phyloP scores from a whole-genome alignment of 2,888 invertebrate species.

The Mystacides longicornis region DNA sequence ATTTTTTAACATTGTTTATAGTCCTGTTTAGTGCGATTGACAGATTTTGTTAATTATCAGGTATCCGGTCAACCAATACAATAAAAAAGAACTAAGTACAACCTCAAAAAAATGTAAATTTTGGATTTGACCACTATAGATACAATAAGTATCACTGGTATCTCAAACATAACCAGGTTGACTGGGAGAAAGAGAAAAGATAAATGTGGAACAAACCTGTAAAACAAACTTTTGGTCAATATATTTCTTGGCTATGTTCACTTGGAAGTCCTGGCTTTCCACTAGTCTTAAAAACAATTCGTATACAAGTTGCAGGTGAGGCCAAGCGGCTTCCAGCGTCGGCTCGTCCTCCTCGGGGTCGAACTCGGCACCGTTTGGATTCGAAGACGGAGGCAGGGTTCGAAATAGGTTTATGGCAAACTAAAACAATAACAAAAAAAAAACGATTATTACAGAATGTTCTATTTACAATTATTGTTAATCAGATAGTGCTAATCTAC shows the following conservation, averaged over 20 bases:
- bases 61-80: too few relatives aligned
- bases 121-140: too few relatives aligned
- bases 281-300: constrained; percentile 72
- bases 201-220: constrained; percentile 69
- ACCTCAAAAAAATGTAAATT: too few relatives aligned
- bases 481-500: too few relatives aligned
- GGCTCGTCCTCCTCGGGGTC: constrained; percentile 96
- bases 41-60: too few relatives aligned
- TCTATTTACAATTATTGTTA: neutral
- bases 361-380: constrained; percentile 82
- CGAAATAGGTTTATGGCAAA: constrained; percentile 84
- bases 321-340: constrained; percentile 91
- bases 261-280: constrained; percentile 90
- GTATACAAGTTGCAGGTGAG: constrained; percentile 79
- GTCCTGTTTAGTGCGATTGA: too few relatives aligned
- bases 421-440: constrained; percentile 38
- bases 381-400: constrained; percentile 76
- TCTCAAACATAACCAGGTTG: too few relatives aligned
- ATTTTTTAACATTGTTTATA: too few relatives aligned
- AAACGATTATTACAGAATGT: neutral
- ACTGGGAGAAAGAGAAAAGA: too few relatives aligned
- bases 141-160: too few relatives aligned
- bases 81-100: too few relatives aligned
- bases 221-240: constrained; percentile 94
- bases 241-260: constrained; percentile 83